Evolutionary conservation across 2,113 vertebrate genomes (phyloP).

Genomic region (Pheucticus melanocephalus): DNA sequence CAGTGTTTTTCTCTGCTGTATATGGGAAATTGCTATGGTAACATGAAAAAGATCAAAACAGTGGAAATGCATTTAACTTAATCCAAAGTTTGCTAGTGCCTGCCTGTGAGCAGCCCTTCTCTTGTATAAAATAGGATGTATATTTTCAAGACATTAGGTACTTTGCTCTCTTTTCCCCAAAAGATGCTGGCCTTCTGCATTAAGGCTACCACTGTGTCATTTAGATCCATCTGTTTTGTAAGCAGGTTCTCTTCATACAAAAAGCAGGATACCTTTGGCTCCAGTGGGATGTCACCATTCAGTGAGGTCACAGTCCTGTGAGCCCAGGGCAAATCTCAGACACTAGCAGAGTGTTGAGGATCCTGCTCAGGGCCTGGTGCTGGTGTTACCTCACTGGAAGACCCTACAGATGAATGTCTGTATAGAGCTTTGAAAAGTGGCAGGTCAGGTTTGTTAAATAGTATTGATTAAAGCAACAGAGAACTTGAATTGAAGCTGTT

Average conservation of each 20-base stretch:
- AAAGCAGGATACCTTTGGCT: neutral
- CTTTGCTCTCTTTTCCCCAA: neutral
- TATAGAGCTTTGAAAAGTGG: neutral
- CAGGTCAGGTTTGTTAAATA: neutral
- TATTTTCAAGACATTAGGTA: neutral
- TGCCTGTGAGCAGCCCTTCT: neutral
- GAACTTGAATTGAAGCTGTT: neutral
- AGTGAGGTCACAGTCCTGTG: neutral
- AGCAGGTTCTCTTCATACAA: neutral
- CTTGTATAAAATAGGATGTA: neutral
- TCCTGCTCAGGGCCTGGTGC: neutral
- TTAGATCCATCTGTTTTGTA: neutral
- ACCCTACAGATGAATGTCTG: neutral
- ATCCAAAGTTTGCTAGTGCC: neutral
- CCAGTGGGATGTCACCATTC: neutral
- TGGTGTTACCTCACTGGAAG: neutral
- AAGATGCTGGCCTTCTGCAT: neutral
- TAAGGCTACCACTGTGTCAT: neutral
- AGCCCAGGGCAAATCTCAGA: neutral
- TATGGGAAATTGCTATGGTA: constrained; percentile 43
- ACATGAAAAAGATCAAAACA: neutral
- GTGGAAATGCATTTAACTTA: neutral
- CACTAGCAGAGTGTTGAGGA: neutral
- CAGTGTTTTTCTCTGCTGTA: neutral
- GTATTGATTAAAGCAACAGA: neutral